Percentiles rank a stretch among this genome's conserved stretches.
Evolutionary conservation across 2,797 vertebrate species (phyloP).

Genomic region (Miichthys miiuy): DNA sequence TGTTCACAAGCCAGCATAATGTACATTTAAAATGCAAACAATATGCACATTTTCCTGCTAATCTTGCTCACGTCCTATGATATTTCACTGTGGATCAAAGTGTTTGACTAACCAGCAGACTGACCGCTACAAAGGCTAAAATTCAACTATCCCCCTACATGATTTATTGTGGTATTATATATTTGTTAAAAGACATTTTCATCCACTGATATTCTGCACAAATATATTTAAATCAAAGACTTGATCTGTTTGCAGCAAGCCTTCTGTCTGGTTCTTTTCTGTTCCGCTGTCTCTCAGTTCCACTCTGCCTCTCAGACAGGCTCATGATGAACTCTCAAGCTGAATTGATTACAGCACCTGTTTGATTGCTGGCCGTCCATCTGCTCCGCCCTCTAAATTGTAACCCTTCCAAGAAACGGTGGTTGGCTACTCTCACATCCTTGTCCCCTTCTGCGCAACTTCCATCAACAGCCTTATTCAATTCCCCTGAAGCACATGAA

Average conservation of each 20-base stretch:
- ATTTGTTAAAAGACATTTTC: not conserved
- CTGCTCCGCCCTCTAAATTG: constrained; percentile 79
- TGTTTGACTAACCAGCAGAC: too few species aligned
- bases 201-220: not conserved
- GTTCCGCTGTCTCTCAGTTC: not conserved
- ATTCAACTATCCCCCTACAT: not conserved
- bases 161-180: too few species aligned
- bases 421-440: constrained; percentile 46
- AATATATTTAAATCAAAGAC: not conserved
- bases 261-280: not conserved
- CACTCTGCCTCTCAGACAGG: constrained; percentile 42
- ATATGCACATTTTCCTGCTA: too few species aligned
- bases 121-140: not conserved
- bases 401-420: constrained; percentile 69
- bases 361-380: constrained; percentile 79
- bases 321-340: constrained; percentile 73
- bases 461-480: constrained; percentile 67
- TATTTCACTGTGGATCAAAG: not conserved
- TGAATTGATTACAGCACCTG: constrained; percentile 81
- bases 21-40: too few species aligned
- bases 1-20: too few species aligned
- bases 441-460: constrained; percentile 47
- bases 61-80: not conserved
- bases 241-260: constrained; percentile 5
- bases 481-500: constrained; percentile 57